Percentiles rank a stretch among this genome's conserved stretches.
Conservation (phyloP, 1,140 invertebrate species). For the Pollicipes pollicipes region DNA sequence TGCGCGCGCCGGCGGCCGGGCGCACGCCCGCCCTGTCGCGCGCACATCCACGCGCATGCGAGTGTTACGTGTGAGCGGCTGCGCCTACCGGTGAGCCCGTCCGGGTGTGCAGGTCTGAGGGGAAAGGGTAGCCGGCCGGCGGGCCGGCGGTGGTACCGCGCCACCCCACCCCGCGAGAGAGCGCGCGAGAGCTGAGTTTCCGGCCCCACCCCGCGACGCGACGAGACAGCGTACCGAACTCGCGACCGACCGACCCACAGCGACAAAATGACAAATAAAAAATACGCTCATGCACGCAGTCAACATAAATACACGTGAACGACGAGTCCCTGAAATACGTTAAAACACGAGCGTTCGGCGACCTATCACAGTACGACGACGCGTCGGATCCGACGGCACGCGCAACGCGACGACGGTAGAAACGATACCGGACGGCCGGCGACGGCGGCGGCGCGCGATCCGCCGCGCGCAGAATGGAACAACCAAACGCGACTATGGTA, state of each 20-base stretch:
- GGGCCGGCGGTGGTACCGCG: too few relatives aligned
- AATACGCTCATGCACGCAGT: not conserved
- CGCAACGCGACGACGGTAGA: not conserved
- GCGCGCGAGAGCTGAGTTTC: not conserved
- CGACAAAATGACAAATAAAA: slow-evolving; percentile 2
- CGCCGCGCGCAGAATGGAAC: not conserved
- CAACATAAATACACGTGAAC: not conserved
- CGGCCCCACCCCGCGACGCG: too few relatives aligned
- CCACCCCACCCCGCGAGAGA: not conserved
- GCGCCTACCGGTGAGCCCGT: not conserved
- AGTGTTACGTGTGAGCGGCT: too few relatives aligned
- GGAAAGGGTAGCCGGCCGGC: too few relatives aligned
- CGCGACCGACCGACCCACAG: too few relatives aligned
- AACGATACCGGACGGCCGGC: too few relatives aligned
- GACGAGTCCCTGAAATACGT: not conserved
- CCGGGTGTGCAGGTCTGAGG: not conserved
- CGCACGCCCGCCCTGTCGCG: too few relatives aligned
- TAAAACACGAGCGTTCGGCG: not conserved
- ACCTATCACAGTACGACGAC: not conserved
- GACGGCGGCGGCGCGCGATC: not conserved
- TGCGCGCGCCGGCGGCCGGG: too few relatives aligned
- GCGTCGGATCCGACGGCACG: too few relatives aligned
- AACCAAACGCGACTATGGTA: not conserved
- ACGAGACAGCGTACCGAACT: too few relatives aligned
- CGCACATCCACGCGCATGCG: not conserved